Evolutionary conservation across 2,888 invertebrate genomes (phyloP), one percentile per base, ranked within the genome.

Genomic region (Miltochrista miniata): DNA sequence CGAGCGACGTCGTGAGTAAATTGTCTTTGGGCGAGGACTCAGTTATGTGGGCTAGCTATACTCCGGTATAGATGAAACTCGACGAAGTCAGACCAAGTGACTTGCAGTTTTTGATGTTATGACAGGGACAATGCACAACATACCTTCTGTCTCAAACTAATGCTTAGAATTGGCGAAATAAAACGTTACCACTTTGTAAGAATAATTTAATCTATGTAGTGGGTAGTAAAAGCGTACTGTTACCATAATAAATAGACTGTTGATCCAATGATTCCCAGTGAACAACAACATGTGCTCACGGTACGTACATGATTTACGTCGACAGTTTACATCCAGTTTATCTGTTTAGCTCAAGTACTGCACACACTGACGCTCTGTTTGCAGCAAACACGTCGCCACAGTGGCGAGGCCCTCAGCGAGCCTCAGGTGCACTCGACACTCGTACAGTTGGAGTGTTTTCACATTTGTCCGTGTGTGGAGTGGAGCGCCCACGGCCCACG

Each of bases 401-500:
- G 38, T 50, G 49, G 43, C 8, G 41, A 44, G 51, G 18, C 36
- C 41, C 35, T 51, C 34, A 2, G n/a, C 18, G 49, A 34, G 34
- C 38, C 46, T 42, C 44, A 24, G 48, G 48, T 15, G n/a, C 33
- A 37, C 48, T 45, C 11, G 54, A 14, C 33, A 37, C 48, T 45
- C 11, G 54, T 36, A 24, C 13, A 1, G 12, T 36, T 56, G 45
- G 48, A 65, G 66, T 65, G 65, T 12, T 48, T 51, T 40, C 48
- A 53, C 64, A 36, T 54, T 36, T 64, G 62, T 49, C 50, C 38
- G 41, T 35, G 38, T 11, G 29, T 64, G 7, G 45, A 63, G 65
- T 61, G 62, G 54, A 12, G 42, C 54, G 62, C 66, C 62, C 66
- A 68, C 66, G 45, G 53, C 48, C 36, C 48, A 68, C 66, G 45